Evolutionary conservation across 2,797 vertebrate genomes (phyloP).

Genomic region (Pangasius larnaudii): DNA sequence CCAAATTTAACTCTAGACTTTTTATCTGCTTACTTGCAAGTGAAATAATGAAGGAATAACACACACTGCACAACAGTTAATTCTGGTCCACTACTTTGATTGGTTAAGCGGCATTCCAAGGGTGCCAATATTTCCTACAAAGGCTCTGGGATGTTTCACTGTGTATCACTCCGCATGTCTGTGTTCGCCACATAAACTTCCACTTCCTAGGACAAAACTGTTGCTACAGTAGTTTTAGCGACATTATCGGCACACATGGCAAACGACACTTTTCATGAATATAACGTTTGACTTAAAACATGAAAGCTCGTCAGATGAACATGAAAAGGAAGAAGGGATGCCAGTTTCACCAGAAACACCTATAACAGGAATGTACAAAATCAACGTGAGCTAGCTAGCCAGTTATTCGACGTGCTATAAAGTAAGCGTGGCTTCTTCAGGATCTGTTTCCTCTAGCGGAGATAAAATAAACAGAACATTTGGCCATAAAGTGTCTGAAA

Average conservation of each 20-base stretch:
- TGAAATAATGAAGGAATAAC: neutral
- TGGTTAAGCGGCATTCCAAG: neutral
- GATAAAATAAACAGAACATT: neutral
- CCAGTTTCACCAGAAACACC: neutral
- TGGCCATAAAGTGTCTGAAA: neutral
- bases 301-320: neutral
- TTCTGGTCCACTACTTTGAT: too few species aligned
- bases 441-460: neutral
- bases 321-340: neutral
- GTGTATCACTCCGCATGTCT: neutral
- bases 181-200: neutral
- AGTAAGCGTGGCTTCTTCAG: neutral
- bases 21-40: neutral
- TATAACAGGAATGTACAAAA: neutral
- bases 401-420: neutral
- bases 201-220: neutral
- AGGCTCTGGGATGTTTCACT: neutral
- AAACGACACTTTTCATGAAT: neutral
- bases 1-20: neutral
- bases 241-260: neutral
- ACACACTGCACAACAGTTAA: neutral
- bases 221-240: neutral
- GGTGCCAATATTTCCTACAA: neutral
- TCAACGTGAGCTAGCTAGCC: neutral
- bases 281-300: neutral